A percentile compares a stretch with the other conserved stretches of the same genome.
Evolutionary conservation across 2,113 vertebrate species (phyloP).

Genomic region (Phasianus colchicus): DNA sequence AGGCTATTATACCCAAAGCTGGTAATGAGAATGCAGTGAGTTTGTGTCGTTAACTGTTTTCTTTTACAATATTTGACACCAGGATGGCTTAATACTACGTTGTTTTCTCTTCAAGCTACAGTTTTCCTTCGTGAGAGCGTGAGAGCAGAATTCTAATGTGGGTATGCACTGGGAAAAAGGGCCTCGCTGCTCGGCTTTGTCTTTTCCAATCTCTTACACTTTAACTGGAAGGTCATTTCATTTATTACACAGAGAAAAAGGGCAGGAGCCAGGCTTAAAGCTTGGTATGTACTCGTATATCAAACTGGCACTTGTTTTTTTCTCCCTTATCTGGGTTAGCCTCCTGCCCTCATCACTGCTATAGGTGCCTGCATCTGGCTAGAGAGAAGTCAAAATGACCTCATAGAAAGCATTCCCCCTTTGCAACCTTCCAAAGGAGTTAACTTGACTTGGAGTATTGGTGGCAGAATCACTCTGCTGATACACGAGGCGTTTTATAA

Average conservation of each 20-base stretch:
- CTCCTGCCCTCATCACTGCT: background rate
- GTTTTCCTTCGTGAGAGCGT: constrained; percentile 49
- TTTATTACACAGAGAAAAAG: constrained; percentile 67
- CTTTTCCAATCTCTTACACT: constrained; percentile 57
- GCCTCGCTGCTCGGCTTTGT: constrained; percentile 34
- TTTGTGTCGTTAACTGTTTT: constrained; percentile 40
- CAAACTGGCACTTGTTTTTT: constrained; percentile 64
- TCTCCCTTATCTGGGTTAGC: constrained; percentile 39
- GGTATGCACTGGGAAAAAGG: constrained; percentile 22
- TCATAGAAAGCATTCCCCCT: background rate
- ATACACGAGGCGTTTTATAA: background rate
- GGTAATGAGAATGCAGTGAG: constrained; percentile 63
- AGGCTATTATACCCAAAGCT: constrained; percentile 15
- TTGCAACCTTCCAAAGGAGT: background rate
- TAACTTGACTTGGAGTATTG: background rate
- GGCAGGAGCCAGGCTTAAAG: constrained; percentile 40
- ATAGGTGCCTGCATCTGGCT: background rate
- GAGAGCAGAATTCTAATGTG: constrained; percentile 55
- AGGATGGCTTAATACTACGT: constrained; percentile 56
- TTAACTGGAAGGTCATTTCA: constrained; percentile 63
- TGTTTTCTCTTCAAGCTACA: constrained; percentile 58
- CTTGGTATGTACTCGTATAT: constrained; percentile 51
- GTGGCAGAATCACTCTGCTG: background rate
- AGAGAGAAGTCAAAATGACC: constrained; percentile 26
- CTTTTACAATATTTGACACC: constrained; percentile 62